phyloP scores from a whole-genome alignment of 2,113 vertebrate genomes.

The Oenanthe melanoleuca region DNA sequence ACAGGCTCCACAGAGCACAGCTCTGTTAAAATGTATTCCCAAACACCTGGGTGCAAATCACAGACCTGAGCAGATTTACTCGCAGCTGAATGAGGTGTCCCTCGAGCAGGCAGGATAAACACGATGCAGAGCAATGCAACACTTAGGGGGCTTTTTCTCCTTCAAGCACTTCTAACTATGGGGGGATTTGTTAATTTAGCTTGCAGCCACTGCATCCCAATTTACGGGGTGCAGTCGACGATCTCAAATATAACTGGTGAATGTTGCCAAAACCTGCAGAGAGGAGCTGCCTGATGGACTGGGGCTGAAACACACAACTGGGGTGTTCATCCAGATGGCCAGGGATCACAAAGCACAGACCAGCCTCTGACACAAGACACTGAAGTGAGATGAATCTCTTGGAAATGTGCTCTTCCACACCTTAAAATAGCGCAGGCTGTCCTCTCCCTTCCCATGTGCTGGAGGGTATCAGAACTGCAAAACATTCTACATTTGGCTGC shows the following conservation, averaged over 20 bases:
- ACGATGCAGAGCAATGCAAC: neutral
- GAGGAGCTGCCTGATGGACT: neutral
- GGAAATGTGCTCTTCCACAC: neutral
- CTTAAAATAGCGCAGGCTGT: neutral
- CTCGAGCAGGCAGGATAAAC: neutral
- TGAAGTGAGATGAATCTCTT: neutral
- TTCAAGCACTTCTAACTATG: neutral
- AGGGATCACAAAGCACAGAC: neutral
- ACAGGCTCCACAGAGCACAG: neutral
- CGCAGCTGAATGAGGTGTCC: neutral
- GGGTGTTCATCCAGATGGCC: neutral
- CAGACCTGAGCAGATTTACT: neutral
- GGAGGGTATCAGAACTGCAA: constrained; percentile 1
- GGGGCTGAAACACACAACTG: neutral
- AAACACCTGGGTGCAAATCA: neutral
- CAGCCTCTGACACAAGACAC: neutral
- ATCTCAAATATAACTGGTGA: neutral
- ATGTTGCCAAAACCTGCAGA: neutral
- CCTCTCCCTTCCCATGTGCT: constrained; percentile 10
- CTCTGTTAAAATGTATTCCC: neutral
- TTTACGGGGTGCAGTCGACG: neutral
- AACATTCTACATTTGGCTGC: constrained; percentile 3
- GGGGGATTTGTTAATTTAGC: neutral
- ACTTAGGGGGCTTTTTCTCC: neutral
- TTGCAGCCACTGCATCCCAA: neutral